A percentile compares a stretch with the other conserved stretches of the same genome.
Evolutionary conservation across 2,888 invertebrate genomes (phyloP).

Genomic region (Synanthedon vespiformis): DNA sequence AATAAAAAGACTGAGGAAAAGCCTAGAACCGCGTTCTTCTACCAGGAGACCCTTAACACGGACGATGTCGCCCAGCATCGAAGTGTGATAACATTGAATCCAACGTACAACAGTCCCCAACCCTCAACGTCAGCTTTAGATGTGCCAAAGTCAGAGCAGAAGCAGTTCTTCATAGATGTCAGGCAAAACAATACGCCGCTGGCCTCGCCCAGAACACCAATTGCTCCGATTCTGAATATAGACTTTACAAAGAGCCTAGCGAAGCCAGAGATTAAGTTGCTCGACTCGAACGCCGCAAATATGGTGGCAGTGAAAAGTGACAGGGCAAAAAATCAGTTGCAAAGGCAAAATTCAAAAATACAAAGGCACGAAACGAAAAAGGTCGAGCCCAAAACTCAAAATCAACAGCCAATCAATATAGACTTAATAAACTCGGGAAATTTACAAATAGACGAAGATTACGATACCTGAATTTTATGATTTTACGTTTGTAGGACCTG

Average conservation of each 20-base stretch:
- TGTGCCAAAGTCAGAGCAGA: slow-evolving; percentile 25
- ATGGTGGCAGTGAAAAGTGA: slow-evolving; percentile 28
- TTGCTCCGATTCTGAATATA: slow-evolving; percentile 53
- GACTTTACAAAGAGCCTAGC: slow-evolving; percentile 49
- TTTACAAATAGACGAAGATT: slow-evolving; percentile 64
- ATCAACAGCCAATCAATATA: slow-evolving; percentile 30
- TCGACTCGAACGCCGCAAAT: slow-evolving; percentile 32
- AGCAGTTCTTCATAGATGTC: slow-evolving; percentile 18
- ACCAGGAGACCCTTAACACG: slow-evolving; percentile 46
- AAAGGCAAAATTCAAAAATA: slow-evolving; percentile 41
- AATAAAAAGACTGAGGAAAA: slow-evolving; percentile 26
- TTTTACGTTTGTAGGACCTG: slow-evolving; percentile 29
- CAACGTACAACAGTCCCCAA: slow-evolving; percentile 48
- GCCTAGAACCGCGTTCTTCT: slow-evolving; percentile 48
- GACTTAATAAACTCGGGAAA: slow-evolving; percentile 53
- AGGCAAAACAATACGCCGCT: slow-evolving; percentile 13
- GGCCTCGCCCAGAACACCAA: slow-evolving; percentile 19
- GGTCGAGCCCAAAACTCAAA: slow-evolving; percentile 23
- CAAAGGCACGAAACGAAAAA: slow-evolving; percentile 34
- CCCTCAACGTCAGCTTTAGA: slow-evolving; percentile 43
- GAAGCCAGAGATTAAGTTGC: slow-evolving; percentile 52
- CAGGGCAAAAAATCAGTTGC: slow-evolving; percentile 17
- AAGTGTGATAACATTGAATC: slow-evolving; percentile 53
- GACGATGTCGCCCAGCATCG: slow-evolving; percentile 31
- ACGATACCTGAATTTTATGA: slow-evolving; percentile 55